These are phyloP conservation scores for Hippocampus barbouri DNA, from an alignment of 2,113 vertebrate genomes.

Conservation along the genomic window DNA sequence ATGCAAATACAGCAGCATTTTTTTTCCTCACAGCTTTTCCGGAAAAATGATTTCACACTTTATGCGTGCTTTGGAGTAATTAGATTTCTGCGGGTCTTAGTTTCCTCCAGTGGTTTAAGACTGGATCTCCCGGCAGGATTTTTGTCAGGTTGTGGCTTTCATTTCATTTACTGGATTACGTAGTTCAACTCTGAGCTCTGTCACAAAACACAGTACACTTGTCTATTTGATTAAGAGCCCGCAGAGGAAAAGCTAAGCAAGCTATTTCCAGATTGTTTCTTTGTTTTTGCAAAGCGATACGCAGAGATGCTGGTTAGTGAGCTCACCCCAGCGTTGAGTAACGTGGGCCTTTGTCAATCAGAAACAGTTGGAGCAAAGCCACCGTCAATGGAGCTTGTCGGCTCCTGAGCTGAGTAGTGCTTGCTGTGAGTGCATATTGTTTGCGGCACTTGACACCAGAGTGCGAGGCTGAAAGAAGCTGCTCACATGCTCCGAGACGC, in stretches of 20 bases:
- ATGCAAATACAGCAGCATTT: neutral
- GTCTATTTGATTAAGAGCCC: slow-evolving; percentile 55
- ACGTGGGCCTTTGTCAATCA: slow-evolving; percentile 60
- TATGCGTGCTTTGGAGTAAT: slow-evolving; percentile 63
- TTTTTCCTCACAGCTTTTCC: neutral
- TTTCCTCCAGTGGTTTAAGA: slow-evolving; percentile 54
- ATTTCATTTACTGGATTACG: slow-evolving; percentile 61
- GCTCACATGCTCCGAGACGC: slow-evolving; percentile 55
- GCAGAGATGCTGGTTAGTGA: slow-evolving; percentile 43
- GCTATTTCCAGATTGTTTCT: slow-evolving; percentile 62
- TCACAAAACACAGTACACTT: slow-evolving; percentile 51
- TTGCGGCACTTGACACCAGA: slow-evolving; percentile 69
- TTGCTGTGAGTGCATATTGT: slow-evolving; percentile 72
- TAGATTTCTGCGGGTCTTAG: slow-evolving; percentile 51
- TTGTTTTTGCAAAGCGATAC: slow-evolving; percentile 45
- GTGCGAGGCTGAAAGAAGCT: slow-evolving; percentile 53
- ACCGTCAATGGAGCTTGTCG: slow-evolving; percentile 52
- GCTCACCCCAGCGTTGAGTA: slow-evolving; percentile 50
- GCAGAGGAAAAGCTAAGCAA: slow-evolving; percentile 31
- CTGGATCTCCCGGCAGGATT: slow-evolving; percentile 57
- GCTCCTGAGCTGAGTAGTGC: slow-evolving; percentile 59
- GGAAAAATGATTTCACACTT: slow-evolving; percentile 60
- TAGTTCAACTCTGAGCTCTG: slow-evolving; percentile 66
- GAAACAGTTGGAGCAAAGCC: slow-evolving; percentile 56
- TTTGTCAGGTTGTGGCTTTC: slow-evolving; percentile 52